Conservation (phyloP, 2,113 vertebrate species). For the Coryphaenoides rupestris region DNA sequence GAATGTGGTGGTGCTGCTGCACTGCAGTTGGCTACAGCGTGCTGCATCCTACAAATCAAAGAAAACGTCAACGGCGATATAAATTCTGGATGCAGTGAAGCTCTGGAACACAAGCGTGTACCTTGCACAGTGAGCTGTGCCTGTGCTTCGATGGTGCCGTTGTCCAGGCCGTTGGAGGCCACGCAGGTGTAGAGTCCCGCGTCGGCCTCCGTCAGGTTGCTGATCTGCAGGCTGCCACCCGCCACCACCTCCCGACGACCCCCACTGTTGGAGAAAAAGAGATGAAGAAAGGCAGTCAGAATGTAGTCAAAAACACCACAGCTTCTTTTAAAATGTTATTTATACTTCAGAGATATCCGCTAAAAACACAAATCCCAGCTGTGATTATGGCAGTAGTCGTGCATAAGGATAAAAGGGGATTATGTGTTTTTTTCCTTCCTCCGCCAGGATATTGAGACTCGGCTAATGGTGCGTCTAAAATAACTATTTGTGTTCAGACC, state of each 20-base stretch:
- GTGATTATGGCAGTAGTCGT: too few relatives aligned
- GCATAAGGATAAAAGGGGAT: too few relatives aligned
- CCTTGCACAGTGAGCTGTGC: constrained; percentile 89
- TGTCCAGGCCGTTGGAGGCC: constrained; percentile 79
- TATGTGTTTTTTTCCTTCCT: too few relatives aligned
- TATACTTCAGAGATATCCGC: neutral
- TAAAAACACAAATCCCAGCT: too few relatives aligned
- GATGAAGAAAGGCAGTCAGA: neutral
- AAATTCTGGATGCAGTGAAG: neutral
- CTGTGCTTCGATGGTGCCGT: constrained; percentile 80
- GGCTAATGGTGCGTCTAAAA: neutral
- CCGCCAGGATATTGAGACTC: too few relatives aligned
- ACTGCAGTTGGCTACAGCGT: too few relatives aligned
- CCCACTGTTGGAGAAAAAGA: constrained; percentile 60
- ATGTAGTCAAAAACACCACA: neutral
- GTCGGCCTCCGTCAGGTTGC: constrained; percentile 77
- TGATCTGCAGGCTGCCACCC: constrained; percentile 81
- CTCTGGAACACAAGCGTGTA: constrained; percentile 47
- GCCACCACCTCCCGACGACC: constrained; percentile 74
- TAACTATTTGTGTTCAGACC: constrained; percentile 24
- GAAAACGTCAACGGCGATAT: too few relatives aligned
- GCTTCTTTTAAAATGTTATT: neutral
- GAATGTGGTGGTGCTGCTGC: too few relatives aligned
- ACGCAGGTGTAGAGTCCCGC: constrained; percentile 83
- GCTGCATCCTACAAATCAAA: too few relatives aligned